Evolutionary conservation across 2,113 vertebrate species (phyloP), one percentile per base, ranked within the genome.

Genomic region (Sinosuthora webbiana): DNA sequence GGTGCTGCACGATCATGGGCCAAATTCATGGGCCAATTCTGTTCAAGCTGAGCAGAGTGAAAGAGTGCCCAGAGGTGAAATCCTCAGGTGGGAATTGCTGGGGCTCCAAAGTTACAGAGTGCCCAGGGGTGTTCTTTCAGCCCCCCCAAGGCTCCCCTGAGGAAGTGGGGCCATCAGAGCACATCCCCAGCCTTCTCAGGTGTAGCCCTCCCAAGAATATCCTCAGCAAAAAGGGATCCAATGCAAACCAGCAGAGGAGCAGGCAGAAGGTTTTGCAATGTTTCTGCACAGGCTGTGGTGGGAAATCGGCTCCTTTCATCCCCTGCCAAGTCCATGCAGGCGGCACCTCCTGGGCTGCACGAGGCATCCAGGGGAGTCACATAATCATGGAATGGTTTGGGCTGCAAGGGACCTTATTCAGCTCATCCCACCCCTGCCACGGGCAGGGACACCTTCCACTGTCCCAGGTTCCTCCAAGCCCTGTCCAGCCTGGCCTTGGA

Each of bases 31-130:
- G 56, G 15, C 23, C 22, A 35, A 24, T 25, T 59, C 57, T 62
- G 16, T 6, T 52, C 50, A 37, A 31, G 3, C n/a, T 3, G 1
- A 52, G 77, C 23, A 68, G 31, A 76, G 37, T 7, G 15, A 27
- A 59, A 15, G 44, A 55, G 35, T 1, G 2, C 9, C 6, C n/a
- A 45, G 74, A 68, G 15, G 16, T 0, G 2, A 55, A 76, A 65
- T 63, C 39, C 52, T 77, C 7, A 0, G 14, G 6, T 13, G 17
- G 42, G 74, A 56, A 27, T 1, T 53, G 39, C 53, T 41, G 67
- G 67, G 44, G 56, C 33, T 14, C 18, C 55, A 25, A 2, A 0
- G 0, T 4, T 17, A 27, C 42, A 81, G 11, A 24, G 33, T 1
- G 1, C 25, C 35, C 42, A 31, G 28, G 45, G 37, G 4, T 8